These are phyloP conservation scores for Gopherus flavomarginatus DNA, from an alignment of 2,113 vertebrate genomes.

Conservation along the genomic window DNA sequence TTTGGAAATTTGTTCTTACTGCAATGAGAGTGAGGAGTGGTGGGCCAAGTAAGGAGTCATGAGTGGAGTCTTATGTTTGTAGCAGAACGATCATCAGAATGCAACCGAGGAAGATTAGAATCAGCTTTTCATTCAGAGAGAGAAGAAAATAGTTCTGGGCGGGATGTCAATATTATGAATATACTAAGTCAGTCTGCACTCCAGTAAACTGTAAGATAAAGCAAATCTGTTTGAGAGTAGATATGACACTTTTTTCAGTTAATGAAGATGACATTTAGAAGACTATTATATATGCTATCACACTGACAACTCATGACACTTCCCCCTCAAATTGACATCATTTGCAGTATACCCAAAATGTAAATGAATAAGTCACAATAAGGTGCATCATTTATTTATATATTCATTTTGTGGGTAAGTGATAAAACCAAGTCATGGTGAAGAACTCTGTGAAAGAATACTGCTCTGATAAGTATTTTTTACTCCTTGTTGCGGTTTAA, in stretches of 20 bases:
- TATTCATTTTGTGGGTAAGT: background rate
- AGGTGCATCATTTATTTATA: background rate
- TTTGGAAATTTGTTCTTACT: background rate
- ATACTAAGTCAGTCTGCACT: background rate
- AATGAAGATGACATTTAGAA: background rate
- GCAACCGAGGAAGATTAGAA: background rate
- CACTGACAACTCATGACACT: background rate
- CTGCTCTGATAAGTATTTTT: background rate
- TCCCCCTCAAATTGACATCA: background rate
- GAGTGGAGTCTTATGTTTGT: background rate
- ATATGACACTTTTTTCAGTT: background rate
- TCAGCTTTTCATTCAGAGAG: background rate
- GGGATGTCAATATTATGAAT: background rate
- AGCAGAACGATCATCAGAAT: rapidly evolving
- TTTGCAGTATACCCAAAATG: background rate
- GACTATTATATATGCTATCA: background rate
- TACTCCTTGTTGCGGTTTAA: background rate
- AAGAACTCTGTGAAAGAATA: background rate
- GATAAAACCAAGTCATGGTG: background rate
- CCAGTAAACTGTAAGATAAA: background rate
- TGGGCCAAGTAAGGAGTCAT: background rate
- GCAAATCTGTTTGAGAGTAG: background rate
- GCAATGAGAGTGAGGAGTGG: background rate
- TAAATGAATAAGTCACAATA: background rate
- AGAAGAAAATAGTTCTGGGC: background rate